A percentile compares a stretch with the other conserved stretches of the same genome.
phyloP scores from a whole-genome alignment of 2,113 vertebrate genomes.

The Microcebus ravelobensis region DNA sequence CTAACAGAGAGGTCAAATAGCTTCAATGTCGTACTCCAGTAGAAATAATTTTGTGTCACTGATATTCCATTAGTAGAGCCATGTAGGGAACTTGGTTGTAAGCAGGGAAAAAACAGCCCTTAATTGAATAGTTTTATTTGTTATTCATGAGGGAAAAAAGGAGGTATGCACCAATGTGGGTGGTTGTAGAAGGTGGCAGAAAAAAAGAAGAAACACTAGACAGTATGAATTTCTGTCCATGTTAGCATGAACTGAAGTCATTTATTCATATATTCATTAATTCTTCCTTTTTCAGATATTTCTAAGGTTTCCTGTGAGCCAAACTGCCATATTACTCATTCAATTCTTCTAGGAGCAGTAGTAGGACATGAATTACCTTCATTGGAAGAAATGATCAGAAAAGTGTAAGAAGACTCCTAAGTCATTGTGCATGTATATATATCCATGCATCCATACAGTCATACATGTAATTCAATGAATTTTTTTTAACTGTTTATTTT shows the following conservation, averaged over 20 bases:
- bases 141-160: not conserved
- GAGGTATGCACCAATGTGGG: not conserved
- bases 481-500: not conserved
- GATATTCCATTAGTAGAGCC: not conserved
- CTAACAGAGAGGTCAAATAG: not conserved
- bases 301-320: not conserved
- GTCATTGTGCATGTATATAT: not conserved
- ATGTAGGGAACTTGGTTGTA: not conserved
- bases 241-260: not conserved
- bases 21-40: not conserved
- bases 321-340: not conserved
- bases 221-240: not conserved
- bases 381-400: conserved; percentile 9
- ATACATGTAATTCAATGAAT: not conserved
- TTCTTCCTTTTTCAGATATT: not conserved
- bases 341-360: not conserved
- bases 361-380: not conserved
- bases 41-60: not conserved
- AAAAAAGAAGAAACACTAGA: not conserved
- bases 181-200: not conserved
- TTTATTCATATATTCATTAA: not conserved
- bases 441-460: not conserved
- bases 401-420: not conserved
- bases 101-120: not conserved
- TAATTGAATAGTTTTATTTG: not conserved